A percentile compares a stretch with the other conserved stretches of the same genome.
Evolutionary conservation across 2,797 vertebrate species (phyloP).

Genomic region (Hyperoplus lanceolatus): DNA sequence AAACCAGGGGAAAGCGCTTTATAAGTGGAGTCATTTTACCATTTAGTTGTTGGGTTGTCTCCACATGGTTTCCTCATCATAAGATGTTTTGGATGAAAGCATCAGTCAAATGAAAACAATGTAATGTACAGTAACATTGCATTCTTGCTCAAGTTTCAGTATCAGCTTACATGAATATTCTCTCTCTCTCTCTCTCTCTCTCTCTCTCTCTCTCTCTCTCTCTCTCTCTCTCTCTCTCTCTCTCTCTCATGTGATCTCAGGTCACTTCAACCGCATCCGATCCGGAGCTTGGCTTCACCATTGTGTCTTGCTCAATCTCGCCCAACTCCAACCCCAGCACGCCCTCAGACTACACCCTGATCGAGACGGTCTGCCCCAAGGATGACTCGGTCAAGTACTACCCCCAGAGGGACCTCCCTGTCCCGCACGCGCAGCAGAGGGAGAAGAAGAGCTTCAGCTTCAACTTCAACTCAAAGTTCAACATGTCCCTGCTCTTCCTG

Average conservation of each 20-base stretch:
- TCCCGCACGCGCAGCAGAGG: slow-evolving; percentile 70
- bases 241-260: slow-evolving; percentile 74
- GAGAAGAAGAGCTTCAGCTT: slow-evolving; percentile 93
- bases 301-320: slow-evolving; percentile 93
- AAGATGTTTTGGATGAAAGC: too few species aligned
- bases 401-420: slow-evolving; percentile 77
- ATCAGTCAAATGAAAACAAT: too few species aligned
- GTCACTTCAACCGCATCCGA: slow-evolving; percentile 89
- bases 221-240: slow-evolving; percentile 23
- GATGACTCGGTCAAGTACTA: slow-evolving; percentile 92
- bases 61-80: too few species aligned
- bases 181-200: too few species aligned
- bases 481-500: slow-evolving; percentile 90
- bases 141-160: neutral
- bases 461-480: slow-evolving; percentile 90
- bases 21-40: too few species aligned
- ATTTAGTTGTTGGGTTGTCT: too few species aligned
- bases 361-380: slow-evolving; percentile 95
- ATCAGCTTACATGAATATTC: neutral
- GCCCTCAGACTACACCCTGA: slow-evolving; percentile 89
- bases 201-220: too few species aligned
- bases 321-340: slow-evolving; percentile 85
- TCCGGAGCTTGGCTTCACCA: slow-evolving; percentile 91
- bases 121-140: neutral
- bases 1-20: too few species aligned